Evolutionary conservation across 2,113 vertebrate species (phyloP).

Genomic region (Pleuronectes platessa): DNA sequence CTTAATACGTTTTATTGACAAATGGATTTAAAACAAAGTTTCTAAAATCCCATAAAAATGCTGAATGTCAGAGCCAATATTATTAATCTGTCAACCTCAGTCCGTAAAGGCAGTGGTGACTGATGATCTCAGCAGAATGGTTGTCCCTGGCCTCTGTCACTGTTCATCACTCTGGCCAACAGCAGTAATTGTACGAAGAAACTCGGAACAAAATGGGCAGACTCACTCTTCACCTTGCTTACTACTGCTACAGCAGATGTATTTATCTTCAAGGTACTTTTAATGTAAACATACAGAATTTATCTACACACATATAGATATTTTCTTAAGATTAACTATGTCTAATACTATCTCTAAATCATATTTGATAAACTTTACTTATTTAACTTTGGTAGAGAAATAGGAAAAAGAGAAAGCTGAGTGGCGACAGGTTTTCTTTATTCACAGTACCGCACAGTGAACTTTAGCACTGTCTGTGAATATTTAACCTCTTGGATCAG

Average conservation of each 20-base stretch:
- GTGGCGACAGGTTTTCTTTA: not conserved
- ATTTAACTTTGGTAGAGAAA: too few relatives aligned
- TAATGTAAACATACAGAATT: not conserved
- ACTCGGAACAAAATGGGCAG: not conserved
- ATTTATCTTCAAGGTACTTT: not conserved
- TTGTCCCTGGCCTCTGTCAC: not conserved
- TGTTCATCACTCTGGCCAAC: not conserved
- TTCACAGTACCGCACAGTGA: not conserved
- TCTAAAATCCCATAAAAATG: not conserved
- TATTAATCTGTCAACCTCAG: not conserved
- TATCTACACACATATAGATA: too few relatives aligned
- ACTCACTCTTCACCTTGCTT: not conserved
- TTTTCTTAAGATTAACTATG: too few relatives aligned
- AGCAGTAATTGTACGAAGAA: not conserved
- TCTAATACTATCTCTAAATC: too few relatives aligned
- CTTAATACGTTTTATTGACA: not conserved
- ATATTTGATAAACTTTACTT: too few relatives aligned
- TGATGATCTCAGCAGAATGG: not conserved
- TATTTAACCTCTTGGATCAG: slow-evolving; percentile 4
- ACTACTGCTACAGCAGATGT: not conserved
- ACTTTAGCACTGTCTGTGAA: not conserved
- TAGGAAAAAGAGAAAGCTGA: not conserved
- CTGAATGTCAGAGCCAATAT: not conserved
- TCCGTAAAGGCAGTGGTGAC: not conserved
- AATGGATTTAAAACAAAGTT: not conserved